These are phyloP conservation scores for Stenopsyche tienmushanensis DNA, from an alignment of 1,140 invertebrate genomes.

Conservation along the genomic window DNA sequence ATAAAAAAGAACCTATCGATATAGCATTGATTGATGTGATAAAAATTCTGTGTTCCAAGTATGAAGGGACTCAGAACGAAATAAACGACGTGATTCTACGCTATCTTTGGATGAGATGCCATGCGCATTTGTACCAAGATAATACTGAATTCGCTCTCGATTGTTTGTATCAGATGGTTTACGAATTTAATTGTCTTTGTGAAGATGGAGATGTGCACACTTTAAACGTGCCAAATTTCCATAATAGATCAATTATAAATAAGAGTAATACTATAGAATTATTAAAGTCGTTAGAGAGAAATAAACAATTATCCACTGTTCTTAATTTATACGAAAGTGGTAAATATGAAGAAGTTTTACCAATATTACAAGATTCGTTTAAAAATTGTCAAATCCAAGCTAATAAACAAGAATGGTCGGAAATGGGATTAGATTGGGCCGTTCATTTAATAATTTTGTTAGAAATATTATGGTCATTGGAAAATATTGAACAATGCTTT, in stretches of 20 bases:
- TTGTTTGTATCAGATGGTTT: slow-evolving; percentile 49
- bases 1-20: slow-evolving; percentile 46
- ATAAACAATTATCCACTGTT: slow-evolving; percentile 53
- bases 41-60: slow-evolving; percentile 48
- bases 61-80: slow-evolving; percentile 49
- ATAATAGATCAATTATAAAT: slow-evolving; percentile 49
- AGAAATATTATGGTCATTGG: slow-evolving; percentile 67
- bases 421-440: slow-evolving; percentile 56
- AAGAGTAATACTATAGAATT: slow-evolving; percentile 46
- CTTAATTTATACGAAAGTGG: slow-evolving; percentile 62
- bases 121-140: slow-evolving; percentile 50
- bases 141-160: slow-evolving; percentile 50
- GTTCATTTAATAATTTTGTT: slow-evolving; percentile 64
- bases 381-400: slow-evolving; percentile 55
- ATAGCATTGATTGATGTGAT: slow-evolving; percentile 50
- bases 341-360: slow-evolving; percentile 64
- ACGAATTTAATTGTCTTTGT: slow-evolving; percentile 52
- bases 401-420: slow-evolving; percentile 49
- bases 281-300: slow-evolving; percentile 52
- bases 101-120: slow-evolving; percentile 51
- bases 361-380: slow-evolving; percentile 66
- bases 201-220: slow-evolving; percentile 46
- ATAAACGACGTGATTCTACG: slow-evolving; percentile 48
- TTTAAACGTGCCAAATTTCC: slow-evolving; percentile 49
- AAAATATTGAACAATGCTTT: slow-evolving; percentile 65